These are phyloP conservation scores for Tolmerus cingulatus DNA, from an alignment of 2,888 invertebrate genomes.

Conservation along the genomic window DNA sequence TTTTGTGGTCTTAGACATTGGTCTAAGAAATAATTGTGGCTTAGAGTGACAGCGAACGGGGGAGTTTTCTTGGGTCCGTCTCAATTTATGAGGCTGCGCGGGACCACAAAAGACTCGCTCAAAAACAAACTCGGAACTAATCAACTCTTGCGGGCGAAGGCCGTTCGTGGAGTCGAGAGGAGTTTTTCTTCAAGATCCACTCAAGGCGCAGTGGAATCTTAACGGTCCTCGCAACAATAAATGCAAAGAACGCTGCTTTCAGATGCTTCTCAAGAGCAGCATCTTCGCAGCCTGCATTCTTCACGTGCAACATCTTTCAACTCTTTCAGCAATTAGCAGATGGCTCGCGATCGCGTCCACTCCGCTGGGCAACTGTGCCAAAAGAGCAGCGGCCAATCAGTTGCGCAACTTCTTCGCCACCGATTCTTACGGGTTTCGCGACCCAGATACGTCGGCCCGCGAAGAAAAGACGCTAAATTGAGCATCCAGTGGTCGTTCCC, in stretches of 20 bases:
- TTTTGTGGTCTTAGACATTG: neutral
- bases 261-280: neutral
- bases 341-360: neutral
- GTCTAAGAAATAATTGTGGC: neutral
- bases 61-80: neutral
- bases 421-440: slow-evolving; percentile 7
- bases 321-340: neutral
- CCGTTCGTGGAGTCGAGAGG: neutral
- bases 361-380: slow-evolving; percentile 19
- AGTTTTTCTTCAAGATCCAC: neutral
- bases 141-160: neutral
- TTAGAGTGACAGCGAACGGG: neutral
- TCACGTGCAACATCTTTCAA: neutral
- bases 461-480: slow-evolving; percentile 6
- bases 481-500: neutral
- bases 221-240: neutral
- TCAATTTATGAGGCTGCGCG: neutral
- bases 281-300: neutral
- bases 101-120: neutral
- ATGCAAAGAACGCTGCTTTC: neutral
- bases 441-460: neutral
- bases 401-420: slow-evolving; percentile 4
- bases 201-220: neutral
- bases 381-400: slow-evolving; percentile 6
- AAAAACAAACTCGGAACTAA: neutral